phyloP scores from a whole-genome alignment of 2,888 invertebrate species.

The Margaritifera margaritifera region DNA sequence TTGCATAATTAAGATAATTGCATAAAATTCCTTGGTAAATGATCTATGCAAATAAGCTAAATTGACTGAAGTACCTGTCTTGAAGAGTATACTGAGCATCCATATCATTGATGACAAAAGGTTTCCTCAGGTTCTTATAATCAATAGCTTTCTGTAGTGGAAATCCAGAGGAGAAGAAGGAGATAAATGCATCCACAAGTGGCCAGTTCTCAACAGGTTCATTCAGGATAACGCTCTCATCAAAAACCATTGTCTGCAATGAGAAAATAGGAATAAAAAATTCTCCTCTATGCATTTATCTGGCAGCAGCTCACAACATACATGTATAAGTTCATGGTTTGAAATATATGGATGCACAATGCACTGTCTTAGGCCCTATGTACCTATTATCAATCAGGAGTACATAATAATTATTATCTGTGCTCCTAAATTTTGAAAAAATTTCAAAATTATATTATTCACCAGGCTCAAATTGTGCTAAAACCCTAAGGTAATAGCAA shows the following conservation, averaged over 20 bases:
- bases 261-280: not conserved
- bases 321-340: no score
- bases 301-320: no score
- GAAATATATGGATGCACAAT: no score
- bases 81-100: conserved; percentile 98
- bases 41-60: not conserved
- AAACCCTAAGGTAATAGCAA: no score
- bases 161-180: conserved; percentile 98
- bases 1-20: not conserved
- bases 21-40: conserved; percentile 86
- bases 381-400: no score
- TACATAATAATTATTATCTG: no score
- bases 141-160: conserved; percentile 98
- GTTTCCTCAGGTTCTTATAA: conserved; percentile 93
- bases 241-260: conserved; percentile 87
- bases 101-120: conserved; percentile 98
- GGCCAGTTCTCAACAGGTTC: conserved; percentile 99
- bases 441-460: no score
- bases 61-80: conserved; percentile 75
- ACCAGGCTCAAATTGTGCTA: no score
- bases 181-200: conserved; percentile 96
- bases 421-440: no score
- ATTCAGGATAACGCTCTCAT: conserved; percentile 95
- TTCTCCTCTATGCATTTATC: no score
- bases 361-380: no score